Evolutionary conservation across 2,797 vertebrate species (phyloP).

Genomic region (Lacerta agilis): DNA sequence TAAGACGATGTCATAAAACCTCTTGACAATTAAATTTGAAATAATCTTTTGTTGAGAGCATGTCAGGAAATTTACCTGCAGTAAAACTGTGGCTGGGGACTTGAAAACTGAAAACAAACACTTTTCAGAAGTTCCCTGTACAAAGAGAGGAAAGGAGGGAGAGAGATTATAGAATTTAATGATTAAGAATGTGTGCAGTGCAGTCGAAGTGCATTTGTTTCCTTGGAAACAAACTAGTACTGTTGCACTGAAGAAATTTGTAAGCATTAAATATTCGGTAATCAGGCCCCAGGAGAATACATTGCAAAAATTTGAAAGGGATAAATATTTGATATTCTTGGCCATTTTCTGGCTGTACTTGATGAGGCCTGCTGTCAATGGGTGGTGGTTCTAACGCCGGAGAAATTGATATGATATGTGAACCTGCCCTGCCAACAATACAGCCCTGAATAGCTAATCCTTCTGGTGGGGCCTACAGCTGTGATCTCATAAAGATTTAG

Average conservation of each 20-base stretch:
- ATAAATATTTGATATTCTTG: slow-evolving; percentile 79
- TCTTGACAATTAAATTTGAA: slow-evolving; percentile 64
- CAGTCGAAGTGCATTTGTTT: slow-evolving; percentile 77
- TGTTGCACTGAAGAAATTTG: slow-evolving; percentile 76
- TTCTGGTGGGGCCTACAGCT: slow-evolving; percentile 36
- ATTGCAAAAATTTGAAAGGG: slow-evolving; percentile 71
- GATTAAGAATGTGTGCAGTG: slow-evolving; percentile 73
- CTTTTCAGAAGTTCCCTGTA: slow-evolving; percentile 71
- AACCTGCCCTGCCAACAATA: slow-evolving; percentile 26
- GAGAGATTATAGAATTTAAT: slow-evolving; percentile 74
- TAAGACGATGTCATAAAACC: slow-evolving; percentile 61
- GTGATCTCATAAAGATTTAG: slow-evolving; percentile 21
- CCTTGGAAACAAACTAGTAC: slow-evolving; percentile 80
- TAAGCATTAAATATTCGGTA: slow-evolving; percentile 82
- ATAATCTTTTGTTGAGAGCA: slow-evolving; percentile 59
- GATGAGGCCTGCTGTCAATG: slow-evolving; percentile 66
- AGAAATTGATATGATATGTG: slow-evolving; percentile 24
- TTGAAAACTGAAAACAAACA: slow-evolving; percentile 56
- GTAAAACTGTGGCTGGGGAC: slow-evolving; percentile 74
- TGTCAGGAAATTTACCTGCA: slow-evolving; percentile 71
- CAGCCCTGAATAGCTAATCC: slow-evolving; percentile 22
- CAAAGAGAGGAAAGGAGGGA: slow-evolving; percentile 44
- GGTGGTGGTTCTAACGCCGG: slow-evolving; percentile 38
- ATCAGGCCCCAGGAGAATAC: slow-evolving; percentile 77
- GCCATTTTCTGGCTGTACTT: slow-evolving; percentile 68